Evolutionary conservation across 2,113 vertebrate genomes (phyloP), one percentile per base, ranked within the genome.

Genomic region (Zosterops hypoxanthus): DNA sequence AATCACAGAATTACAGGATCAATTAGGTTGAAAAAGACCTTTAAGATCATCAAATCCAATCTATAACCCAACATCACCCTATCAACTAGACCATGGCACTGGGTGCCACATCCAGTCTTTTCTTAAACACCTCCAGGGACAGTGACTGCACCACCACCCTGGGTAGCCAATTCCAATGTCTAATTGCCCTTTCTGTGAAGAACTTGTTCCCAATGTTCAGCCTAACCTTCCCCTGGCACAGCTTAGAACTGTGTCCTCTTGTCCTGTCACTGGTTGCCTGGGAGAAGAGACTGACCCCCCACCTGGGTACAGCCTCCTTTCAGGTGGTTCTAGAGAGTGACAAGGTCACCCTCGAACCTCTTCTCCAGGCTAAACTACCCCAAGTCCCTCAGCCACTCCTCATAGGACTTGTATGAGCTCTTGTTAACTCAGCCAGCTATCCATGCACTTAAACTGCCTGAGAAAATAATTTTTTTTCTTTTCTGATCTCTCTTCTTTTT

Each of bases 231-330:
- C 10, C 17, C 11, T 50, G 25, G 44, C 16, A 42, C 25, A 50
- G 8, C 11, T 16, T 25, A 5, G 4, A 24, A 13, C 24, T 41
- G 5, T 29, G 12, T 7, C 34, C 8, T 42, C 44, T 34, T 59
- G 4, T 59, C 25, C 44, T 34, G 11, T 24, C 0, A 0, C 29
- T 57, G 50, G 4, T 3, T 76, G 11, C 31, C 42, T 50, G 61
- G 52, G 31, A 59, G 21, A 29, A 31, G 1, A 66, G 20, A 1
- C 13, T 0, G 2, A 26, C 11, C 16, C 15, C 15, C 2, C 21
- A 14, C 21, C 34, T 66, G 44, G 31, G 25, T 50, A 3, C 61
- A 50, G 8, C 31, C 53, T 59, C 21, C 34, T 22, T 34, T 50
- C 3, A 17, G 53, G 21, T 34, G 31, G 8, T 25, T 76, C 1